Conservation (phyloP, 2,797 vertebrate species). For the Rhinoraja longicauda region DNA sequence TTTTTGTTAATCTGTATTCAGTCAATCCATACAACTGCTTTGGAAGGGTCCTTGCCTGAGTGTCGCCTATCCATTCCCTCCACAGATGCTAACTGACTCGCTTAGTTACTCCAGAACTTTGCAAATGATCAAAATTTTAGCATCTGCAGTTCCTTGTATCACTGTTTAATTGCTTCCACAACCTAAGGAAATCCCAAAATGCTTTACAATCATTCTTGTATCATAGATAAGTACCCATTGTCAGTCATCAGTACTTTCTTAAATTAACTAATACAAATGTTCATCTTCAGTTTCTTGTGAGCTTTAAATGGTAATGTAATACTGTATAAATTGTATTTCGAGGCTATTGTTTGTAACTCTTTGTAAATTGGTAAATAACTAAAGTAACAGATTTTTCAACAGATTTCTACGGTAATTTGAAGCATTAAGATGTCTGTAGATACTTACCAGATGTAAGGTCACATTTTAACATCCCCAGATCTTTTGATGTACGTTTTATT, state of each 20-base stretch:
- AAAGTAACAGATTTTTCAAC: neutral
- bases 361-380: neutral
- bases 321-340: neutral
- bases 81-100: too few relatives aligned
- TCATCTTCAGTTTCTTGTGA: neutral
- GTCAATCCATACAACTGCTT: neutral
- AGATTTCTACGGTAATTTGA: neutral
- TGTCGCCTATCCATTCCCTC: too few relatives aligned
- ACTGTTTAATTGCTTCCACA: neutral
- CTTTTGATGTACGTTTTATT: neutral
- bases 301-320: neutral
- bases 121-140: too few relatives aligned
- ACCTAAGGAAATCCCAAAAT: neutral
- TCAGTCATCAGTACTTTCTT: neutral
- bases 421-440: neutral
- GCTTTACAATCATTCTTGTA: neutral
- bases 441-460: neutral
- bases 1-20: neutral
- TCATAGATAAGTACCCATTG: neutral
- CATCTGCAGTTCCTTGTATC: too few relatives aligned
- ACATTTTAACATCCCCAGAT: neutral
- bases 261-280: neutral
- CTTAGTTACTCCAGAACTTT: too few relatives aligned
- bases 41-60: too few relatives aligned
- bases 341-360: too few relatives aligned